Evolutionary conservation across 2,888 invertebrate species (phyloP).

Genomic region (Prenolepis imparis): DNA sequence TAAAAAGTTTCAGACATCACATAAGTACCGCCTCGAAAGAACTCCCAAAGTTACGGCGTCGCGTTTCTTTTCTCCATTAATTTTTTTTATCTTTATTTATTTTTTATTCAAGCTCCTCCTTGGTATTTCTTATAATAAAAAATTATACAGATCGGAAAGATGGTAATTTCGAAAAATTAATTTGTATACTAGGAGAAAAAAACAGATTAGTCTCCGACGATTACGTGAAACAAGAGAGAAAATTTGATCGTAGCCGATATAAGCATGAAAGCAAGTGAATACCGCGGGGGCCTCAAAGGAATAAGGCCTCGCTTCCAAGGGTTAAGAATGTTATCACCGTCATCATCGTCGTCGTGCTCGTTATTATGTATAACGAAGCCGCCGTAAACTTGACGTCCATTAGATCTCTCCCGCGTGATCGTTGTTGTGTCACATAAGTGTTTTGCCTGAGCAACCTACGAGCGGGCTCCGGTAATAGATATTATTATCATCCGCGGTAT

Average conservation of each 20-base stretch:
- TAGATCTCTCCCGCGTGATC: conserved; percentile 47
- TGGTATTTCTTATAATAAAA: neutral
- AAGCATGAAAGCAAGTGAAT: conserved; percentile 8
- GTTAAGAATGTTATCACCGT: conserved; percentile 48
- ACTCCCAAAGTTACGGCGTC: conserved; percentile 7
- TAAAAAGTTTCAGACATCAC: conserved; percentile 27
- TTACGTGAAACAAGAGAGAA: conserved; percentile 11
- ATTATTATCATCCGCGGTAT: conserved; percentile 15
- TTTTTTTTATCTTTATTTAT: neutral
- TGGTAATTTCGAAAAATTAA: conserved; percentile 24
- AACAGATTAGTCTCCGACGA: neutral
- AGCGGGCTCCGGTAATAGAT: conserved; percentile 1
- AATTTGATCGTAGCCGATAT: conserved; percentile 26
- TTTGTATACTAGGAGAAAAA: neutral
- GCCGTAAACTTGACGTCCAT: conserved; percentile 39
- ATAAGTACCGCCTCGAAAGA: neutral
- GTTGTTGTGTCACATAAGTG: conserved; percentile 36
- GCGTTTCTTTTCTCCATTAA: neutral
- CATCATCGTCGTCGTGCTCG: conserved; percentile 31
- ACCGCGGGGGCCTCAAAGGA: conserved; percentile 15
- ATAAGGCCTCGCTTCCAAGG: conserved; percentile 16
- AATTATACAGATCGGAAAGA: neutral
- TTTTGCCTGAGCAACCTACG: conserved; percentile 17
- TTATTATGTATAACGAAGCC: conserved; percentile 53
- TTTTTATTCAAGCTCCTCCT: neutral